Evolutionary conservation across 2,797 vertebrate genomes (phyloP), one percentile per base, ranked within the genome.

Genomic region (Menidia menidia): DNA sequence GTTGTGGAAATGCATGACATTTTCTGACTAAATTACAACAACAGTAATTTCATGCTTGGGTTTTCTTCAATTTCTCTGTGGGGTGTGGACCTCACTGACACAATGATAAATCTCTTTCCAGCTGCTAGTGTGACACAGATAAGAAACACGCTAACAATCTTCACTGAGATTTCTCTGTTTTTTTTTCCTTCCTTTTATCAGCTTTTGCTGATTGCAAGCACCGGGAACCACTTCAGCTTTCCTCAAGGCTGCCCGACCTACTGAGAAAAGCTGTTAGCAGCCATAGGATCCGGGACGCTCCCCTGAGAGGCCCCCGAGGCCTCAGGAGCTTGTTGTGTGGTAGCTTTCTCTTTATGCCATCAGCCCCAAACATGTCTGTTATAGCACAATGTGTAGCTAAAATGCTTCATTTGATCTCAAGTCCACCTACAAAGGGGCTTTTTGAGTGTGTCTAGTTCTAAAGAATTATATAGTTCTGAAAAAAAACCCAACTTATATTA

Each of bases 1-100:
- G 59, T 78, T 12, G 10, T 68, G 66, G 60, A 85, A 80, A 78
- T 31, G 53, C 53, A 71, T 73, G 82, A 78, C 78, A 80, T 80
- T 84, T 83, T 76, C 68, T 42, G 56, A 35, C 61, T 81, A 73
- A 87, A 82, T 83, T 83, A 79, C 64, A 75, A 86, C 72, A 77
- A 68, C 71, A 76, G 75, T 78, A 66, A 89, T 90, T 89, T 87
- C 83, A 89, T 73, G 85, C 84, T 75, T 83, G 78, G 68, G 47
- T 78, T 84, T 30, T 77, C 71, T 76, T 77, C 60, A 66, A 85
- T 87, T 79, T 85, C 77, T 75, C 79, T 42, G 65, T 12, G 5
- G 75, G 75, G 63, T 63, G 71, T 59, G 32, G 51, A 56, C 65
- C 41, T 71, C 72, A 16, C 61, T 62, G 67, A 77, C 80, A 54